phyloP scores from a whole-genome alignment of 37 sponge, comb jelly and placozoan genomes.

The Spongilla lacustris region DNA sequence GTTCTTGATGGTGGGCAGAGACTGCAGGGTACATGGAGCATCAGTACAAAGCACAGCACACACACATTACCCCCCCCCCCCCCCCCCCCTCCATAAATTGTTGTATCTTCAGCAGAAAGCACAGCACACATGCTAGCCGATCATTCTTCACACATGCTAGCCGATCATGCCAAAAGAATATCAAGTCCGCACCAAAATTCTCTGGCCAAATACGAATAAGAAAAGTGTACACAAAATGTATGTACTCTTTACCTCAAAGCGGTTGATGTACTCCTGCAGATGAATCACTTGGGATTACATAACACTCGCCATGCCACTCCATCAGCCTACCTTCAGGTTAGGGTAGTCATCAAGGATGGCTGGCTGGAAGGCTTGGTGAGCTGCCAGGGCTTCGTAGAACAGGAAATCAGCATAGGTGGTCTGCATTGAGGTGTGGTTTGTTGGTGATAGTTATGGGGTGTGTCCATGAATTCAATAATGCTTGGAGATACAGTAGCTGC shows the following conservation, averaged over 20 bases:
- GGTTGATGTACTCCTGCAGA: conserved; percentile 39
- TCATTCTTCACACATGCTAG: too few species aligned
- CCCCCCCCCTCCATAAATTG: too few species aligned
- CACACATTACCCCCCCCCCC: too few species aligned
- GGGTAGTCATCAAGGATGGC: conserved; percentile 55
- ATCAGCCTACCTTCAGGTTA: conserved; percentile 61
- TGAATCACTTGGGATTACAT: neutral
- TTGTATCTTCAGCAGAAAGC: too few species aligned
- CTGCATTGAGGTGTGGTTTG: conserved; percentile 2
- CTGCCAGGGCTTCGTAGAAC: conserved; percentile 76
- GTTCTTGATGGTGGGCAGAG: conserved; percentile 80
- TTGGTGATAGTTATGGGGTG: too few species aligned
- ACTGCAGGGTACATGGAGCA: conserved; percentile 20
- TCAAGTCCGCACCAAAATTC: too few species aligned
- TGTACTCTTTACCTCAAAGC: conserved; percentile 62
- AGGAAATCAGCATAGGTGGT: conserved; percentile 79
- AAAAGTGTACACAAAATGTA: neutral
- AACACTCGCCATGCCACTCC: neutral
- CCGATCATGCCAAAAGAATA: too few species aligned
- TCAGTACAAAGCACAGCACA: neutral
- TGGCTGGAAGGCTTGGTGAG: conserved; percentile 61
- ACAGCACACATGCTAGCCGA: too few species aligned
- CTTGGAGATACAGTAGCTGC: too few species aligned
- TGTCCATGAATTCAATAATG: too few species aligned
- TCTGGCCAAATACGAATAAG: too few species aligned